Conservation (phyloP, 1,140 invertebrate species). For the Wasmannia auropunctata region DNA sequence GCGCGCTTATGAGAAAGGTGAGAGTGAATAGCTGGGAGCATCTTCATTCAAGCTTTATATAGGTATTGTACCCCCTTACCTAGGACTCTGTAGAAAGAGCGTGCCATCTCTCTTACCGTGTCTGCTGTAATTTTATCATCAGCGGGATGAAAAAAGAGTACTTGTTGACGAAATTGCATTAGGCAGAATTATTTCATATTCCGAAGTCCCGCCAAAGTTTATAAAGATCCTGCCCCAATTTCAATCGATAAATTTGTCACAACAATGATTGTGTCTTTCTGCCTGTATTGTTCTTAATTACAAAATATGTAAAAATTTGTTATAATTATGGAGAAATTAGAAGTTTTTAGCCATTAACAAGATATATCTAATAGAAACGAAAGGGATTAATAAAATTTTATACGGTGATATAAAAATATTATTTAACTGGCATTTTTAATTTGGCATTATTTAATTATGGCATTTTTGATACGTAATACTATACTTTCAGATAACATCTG, state of each 20-base stretch:
- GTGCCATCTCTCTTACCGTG: slow-evolving; percentile 74
- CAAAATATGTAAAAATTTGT: neutral
- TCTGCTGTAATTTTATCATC: slow-evolving; percentile 76
- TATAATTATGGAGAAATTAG: neutral
- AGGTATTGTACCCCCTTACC: slow-evolving; percentile 84
- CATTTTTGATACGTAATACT: neutral
- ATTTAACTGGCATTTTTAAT: neutral
- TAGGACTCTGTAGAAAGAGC: slow-evolving; percentile 80
- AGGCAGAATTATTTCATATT: slow-evolving; percentile 29
- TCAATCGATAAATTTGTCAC: neutral
- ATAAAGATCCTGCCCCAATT: neutral
- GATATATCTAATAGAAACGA: neutral
- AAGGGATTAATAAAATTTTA: neutral
- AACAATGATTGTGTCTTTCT: neutral
- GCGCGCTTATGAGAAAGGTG: slow-evolving; percentile 81
- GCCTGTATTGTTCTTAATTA: neutral
- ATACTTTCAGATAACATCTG: no score
- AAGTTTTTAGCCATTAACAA: neutral
- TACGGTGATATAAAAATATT: neutral
- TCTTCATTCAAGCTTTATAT: slow-evolving; percentile 86
- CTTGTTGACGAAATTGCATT: slow-evolving; percentile 54
- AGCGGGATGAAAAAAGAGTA: slow-evolving; percentile 46
- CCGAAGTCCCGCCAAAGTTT: slow-evolving; percentile 18
- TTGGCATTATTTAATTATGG: no score
- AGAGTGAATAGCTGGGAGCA: slow-evolving; percentile 85